Conservation (phyloP, 2,888 invertebrate species). For the Tiliacea citrago region DNA sequence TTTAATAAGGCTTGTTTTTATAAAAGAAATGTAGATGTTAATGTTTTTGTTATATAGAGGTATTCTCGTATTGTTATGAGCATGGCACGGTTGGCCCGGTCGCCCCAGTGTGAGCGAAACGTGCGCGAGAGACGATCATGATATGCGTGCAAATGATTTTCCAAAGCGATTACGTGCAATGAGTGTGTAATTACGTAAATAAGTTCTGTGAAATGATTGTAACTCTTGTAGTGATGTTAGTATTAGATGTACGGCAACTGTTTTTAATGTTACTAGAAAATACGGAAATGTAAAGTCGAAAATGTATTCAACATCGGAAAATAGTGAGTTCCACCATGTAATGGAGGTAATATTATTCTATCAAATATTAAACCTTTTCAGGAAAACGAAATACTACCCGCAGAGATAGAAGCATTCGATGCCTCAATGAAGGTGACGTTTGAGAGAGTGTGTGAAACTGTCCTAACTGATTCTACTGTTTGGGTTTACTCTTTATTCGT, state of each 20-base stretch:
- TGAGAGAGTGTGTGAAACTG: conserved; percentile 73
- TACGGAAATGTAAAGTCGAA: conserved; percentile 43
- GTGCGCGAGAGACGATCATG: conserved; percentile 76
- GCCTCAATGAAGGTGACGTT: conserved; percentile 88
- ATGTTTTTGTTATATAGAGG: conserved; percentile 58
- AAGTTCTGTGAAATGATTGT: conserved; percentile 62
- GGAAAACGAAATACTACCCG: conserved; percentile 84
- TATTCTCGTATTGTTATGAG: conserved; percentile 69
- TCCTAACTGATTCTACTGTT: conserved; percentile 73
- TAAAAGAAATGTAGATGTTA: conserved; percentile 49
- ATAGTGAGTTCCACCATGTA: conserved; percentile 55
- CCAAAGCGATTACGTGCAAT: conserved; percentile 69
- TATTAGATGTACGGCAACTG: neutral
- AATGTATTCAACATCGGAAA: conserved; percentile 58
- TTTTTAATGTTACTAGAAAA: conserved; percentile 14
- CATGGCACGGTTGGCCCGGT: conserved; percentile 65
- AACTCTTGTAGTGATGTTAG: conserved; percentile 47
- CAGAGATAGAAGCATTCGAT: conserved; percentile 87
- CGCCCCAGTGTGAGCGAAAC: conserved; percentile 74
- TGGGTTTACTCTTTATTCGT: conserved; percentile 63
- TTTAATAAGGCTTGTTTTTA: conserved; percentile 50
- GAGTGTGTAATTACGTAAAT: conserved; percentile 67
- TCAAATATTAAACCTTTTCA: conserved; percentile 79
- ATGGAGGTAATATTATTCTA: conserved; percentile 60
- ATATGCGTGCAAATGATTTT: conserved; percentile 71